Percentiles rank a stretch among this genome's conserved stretches.
Conservation (phyloP, 2,888 invertebrate genomes). For the Schizaphis graminum region DNA sequence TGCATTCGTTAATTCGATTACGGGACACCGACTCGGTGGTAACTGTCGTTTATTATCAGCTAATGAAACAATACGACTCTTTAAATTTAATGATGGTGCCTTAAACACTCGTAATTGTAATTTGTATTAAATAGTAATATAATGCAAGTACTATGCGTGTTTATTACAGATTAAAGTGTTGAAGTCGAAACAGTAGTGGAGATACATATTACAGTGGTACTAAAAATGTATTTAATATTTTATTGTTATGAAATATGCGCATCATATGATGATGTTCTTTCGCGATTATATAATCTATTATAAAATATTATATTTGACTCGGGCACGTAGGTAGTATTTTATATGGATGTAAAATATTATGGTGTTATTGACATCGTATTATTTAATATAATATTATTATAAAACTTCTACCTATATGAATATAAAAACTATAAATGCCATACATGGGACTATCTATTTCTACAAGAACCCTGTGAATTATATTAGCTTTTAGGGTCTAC, state of each 20-base stretch:
- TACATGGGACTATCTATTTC: not conserved
- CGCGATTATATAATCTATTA: not conserved
- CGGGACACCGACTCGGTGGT: not conserved
- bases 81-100: conserved; percentile 11
- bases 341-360: not conserved
- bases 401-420: not conserved
- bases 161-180: not conserved
- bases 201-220: not conserved
- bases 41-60: conserved; percentile 8
- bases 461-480: not conserved
- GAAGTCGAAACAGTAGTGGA: not conserved
- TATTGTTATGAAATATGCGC: not conserved
- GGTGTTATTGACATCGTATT: not conserved
- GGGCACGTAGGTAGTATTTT: not conserved
- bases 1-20: conserved; percentile 55
- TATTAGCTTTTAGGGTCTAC: not conserved
- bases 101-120: not conserved
- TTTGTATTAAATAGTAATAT: not conserved
- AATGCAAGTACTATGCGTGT: not conserved
- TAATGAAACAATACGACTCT: conserved; percentile 35
- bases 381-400: not conserved
- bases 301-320: not conserved
- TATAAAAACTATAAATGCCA: not conserved
- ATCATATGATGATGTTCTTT: not conserved
- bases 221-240: not conserved